phyloP scores from a whole-genome alignment of 2,888 invertebrate genomes.

The Rhagophthalmus giganteus region DNA sequence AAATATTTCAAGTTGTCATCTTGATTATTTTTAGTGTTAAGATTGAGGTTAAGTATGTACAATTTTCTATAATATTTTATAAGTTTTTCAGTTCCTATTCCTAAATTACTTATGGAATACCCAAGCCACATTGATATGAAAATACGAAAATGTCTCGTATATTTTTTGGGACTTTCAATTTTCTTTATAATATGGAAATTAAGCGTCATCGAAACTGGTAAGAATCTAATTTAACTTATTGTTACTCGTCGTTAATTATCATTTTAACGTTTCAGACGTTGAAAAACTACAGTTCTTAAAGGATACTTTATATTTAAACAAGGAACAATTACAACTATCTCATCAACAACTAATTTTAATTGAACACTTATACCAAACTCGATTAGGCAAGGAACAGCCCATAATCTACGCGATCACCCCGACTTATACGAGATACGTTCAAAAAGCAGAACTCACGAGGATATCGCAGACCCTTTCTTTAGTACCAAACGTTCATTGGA shows the following conservation, averaged over 20 bases:
- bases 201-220: conserved; percentile 41
- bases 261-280: conserved; percentile 38
- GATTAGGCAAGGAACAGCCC: conserved; percentile 54
- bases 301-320: conserved; percentile 45
- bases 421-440: conserved; percentile 83
- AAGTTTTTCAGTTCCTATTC: too few relatives aligned
- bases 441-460: conserved; percentile 93
- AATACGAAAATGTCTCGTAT: conserved; percentile 29
- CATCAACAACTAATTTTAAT: conserved; percentile 47
- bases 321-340: conserved; percentile 47
- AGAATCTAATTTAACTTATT: conserved; percentile 5
- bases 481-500: conserved; percentile 91
- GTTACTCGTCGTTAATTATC: background rate
- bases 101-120: too few relatives aligned
- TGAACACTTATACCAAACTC: conserved; percentile 44
- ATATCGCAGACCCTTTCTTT: conserved; percentile 84
- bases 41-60: too few relatives aligned
- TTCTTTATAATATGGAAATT: conserved; percentile 44
- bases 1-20: too few relatives aligned
- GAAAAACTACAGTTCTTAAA: conserved; percentile 44
- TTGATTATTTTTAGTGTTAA: too few relatives aligned
- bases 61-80: too few relatives aligned
- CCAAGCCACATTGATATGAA: conserved; percentile 22
- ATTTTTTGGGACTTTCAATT: conserved; percentile 41
- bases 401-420: conserved; percentile 91